Evolutionary conservation across 2,113 vertebrate species (phyloP).

Genomic region (Thermophis baileyi): DNA sequence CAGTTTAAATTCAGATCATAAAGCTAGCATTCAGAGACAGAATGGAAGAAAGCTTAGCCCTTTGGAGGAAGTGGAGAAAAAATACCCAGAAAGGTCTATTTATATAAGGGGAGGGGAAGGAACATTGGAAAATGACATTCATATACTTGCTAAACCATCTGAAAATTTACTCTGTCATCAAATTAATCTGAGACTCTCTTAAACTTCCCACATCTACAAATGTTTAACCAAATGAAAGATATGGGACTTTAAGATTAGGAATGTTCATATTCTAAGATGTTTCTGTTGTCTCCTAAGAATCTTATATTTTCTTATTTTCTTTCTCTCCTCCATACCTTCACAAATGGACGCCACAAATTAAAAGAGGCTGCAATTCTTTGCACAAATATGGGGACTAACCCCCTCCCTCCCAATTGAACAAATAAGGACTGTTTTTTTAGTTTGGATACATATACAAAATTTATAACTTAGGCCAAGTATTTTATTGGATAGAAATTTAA

Average conservation of each 20-base stretch:
- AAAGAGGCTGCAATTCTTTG: neutral
- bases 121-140: neutral
- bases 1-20: constrained; percentile 34
- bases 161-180: neutral
- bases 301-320: neutral
- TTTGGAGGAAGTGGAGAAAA: neutral
- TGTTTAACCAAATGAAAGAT: neutral
- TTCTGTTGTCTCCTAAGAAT: neutral
- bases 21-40: neutral
- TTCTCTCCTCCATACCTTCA: neutral
- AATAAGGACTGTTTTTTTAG: neutral
- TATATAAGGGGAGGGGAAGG: neutral
- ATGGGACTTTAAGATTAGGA: neutral
- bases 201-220: neutral
- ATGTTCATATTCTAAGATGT: neutral
- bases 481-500: neutral
- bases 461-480: neutral
- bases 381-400: neutral
- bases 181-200: neutral
- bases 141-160: neutral
- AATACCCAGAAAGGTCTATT: neutral
- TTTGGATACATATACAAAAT: neutral
- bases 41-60: neutral
- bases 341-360: neutral
- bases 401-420: neutral